Percentiles rank a stretch among this genome's conserved stretches.
phyloP scores from a whole-genome alignment of 2,797 vertebrate genomes.

The Atherinosoma microstoma region DNA sequence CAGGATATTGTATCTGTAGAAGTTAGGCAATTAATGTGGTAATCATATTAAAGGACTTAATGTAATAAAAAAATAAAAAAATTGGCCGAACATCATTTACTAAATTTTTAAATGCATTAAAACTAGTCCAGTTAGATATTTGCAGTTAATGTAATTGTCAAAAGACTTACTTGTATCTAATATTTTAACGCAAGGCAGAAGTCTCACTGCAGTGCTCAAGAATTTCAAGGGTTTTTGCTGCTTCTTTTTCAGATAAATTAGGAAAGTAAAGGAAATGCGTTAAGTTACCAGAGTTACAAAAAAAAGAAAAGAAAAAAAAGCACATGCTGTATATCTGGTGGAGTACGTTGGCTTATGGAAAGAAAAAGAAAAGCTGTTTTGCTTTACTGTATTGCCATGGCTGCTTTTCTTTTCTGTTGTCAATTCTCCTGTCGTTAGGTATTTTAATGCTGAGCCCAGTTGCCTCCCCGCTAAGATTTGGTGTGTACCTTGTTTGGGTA shows the following conservation, averaged over 20 bases:
- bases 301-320: too few relatives aligned
- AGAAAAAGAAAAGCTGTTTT: too few relatives aligned
- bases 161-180: background rate
- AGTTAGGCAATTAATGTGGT: background rate
- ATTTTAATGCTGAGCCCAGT: background rate
- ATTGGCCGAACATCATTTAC: background rate
- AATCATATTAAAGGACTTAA: background rate
- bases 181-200: background rate
- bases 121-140: slow-evolving; percentile 4
- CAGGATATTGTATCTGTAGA: slow-evolving; percentile 3
- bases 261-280: background rate
- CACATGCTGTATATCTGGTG: too few relatives aligned
- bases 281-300: too few relatives aligned
- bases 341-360: too few relatives aligned
- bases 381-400: too few relatives aligned
- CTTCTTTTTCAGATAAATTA: background rate
- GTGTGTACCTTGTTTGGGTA: background rate
- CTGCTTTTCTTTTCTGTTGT: slow-evolving; percentile 6
- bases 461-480: background rate
- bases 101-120: background rate
- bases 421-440: slow-evolving; percentile 8
- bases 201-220: background rate
- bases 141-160: background rate
- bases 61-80: background rate
- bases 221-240: background rate